Evolutionary conservation across 2,888 invertebrate species (phyloP).

Genomic region (Sycophila texana): DNA sequence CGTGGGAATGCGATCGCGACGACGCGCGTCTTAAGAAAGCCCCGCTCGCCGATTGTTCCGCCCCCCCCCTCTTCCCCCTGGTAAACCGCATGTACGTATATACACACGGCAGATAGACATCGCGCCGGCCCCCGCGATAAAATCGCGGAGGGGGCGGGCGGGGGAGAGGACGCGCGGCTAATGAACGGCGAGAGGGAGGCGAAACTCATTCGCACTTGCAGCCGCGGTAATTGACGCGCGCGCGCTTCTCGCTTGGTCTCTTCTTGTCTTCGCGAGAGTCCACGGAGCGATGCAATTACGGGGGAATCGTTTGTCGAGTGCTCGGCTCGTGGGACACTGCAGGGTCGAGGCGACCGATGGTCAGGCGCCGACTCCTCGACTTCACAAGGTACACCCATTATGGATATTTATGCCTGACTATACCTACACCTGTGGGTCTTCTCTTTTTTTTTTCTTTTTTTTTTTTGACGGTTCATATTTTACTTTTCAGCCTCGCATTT

Average conservation of each 20-base stretch:
- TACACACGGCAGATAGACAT: conserved; percentile 50
- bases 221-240: conserved; percentile 65
- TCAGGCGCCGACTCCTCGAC: neutral
- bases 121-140: conserved; percentile 16
- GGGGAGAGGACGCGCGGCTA: conserved; percentile 58
- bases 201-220: conserved; percentile 65
- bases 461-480: no score
- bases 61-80: neutral
- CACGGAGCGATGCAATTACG: conserved; percentile 59
- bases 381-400: no score
- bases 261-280: neutral
- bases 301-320: conserved; percentile 45
- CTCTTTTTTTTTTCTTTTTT: no score
- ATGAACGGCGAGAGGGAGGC: conserved; percentile 66
- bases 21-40: conserved; percentile 20
- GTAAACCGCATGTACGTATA: conserved; percentile 8
- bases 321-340: neutral
- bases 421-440: no score
- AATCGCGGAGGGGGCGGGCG: conserved; percentile 18
- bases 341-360: neutral
- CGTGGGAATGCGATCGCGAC: conserved; percentile 64
- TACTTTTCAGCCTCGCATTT: no score
- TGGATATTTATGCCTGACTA: no score
- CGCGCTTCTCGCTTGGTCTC: conserved; percentile 44
- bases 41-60: conserved; percentile 29